These are phyloP conservation scores for Schizopygopsis pylzovi DNA, from an alignment of 2,797 vertebrate species.

Conservation along the genomic window DNA sequence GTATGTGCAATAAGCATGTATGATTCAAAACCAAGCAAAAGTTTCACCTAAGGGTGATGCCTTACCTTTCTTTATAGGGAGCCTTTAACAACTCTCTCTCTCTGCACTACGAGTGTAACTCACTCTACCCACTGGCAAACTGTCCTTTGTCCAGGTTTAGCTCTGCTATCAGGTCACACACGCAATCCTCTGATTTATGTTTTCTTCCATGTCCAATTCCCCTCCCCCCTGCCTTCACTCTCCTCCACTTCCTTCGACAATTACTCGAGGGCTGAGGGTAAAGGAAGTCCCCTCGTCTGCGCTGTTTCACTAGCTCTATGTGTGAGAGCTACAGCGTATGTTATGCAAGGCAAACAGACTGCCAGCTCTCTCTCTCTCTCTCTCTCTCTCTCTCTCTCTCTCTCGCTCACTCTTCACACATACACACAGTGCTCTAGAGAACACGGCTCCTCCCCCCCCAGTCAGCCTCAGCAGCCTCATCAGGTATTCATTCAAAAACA, in stretches of 20 bases:
- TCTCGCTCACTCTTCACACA: slow-evolving; percentile 45
- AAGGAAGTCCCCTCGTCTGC: slow-evolving; percentile 77
- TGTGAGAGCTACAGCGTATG: slow-evolving; percentile 78
- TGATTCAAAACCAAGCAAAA: slow-evolving; percentile 24
- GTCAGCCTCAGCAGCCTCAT: slow-evolving; percentile 90
- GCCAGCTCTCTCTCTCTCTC: slow-evolving; percentile 80
- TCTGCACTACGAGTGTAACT: slow-evolving; percentile 49
- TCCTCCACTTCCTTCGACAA: slow-evolving; percentile 67
- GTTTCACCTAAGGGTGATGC: slow-evolving; percentile 28
- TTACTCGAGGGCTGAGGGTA: slow-evolving; percentile 61
- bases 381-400: slow-evolving; percentile 58
- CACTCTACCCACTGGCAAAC: slow-evolving; percentile 51
- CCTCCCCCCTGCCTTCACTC: slow-evolving; percentile 18
- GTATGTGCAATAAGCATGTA: slow-evolving; percentile 73
- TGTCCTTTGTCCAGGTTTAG: slow-evolving; percentile 71
- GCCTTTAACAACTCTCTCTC: slow-evolving; percentile 48
- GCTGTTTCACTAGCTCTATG: slow-evolving; percentile 77
- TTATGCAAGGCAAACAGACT: slow-evolving; percentile 86
- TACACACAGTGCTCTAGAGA: slow-evolving; percentile 82
- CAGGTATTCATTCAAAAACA: slow-evolving; percentile 95
- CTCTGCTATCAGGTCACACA: slow-evolving; percentile 57
- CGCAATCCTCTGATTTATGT: slow-evolving; percentile 46
- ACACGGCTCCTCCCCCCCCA: slow-evolving; percentile 77
- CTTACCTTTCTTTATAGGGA: slow-evolving; percentile 54
- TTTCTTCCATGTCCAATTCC: slow-evolving; percentile 53